Percentiles rank a stretch among this genome's conserved stretches.
Conservation (phyloP, 2,797 vertebrate genomes). For the Sebastes oblongus region DNA sequence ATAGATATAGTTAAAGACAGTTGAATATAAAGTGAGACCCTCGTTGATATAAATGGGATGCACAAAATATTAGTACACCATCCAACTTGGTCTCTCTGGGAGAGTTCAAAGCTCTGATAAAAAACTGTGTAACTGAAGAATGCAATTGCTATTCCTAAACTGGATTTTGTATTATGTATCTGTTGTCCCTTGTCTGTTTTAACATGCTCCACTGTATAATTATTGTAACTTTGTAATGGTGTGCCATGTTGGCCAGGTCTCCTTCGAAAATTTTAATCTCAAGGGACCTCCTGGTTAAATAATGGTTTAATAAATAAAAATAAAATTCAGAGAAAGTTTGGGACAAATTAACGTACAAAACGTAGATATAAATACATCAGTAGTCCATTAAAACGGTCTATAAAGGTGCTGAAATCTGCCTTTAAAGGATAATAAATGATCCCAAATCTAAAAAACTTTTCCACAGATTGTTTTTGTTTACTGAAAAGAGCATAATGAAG, state of each 20-base stretch:
- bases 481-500: neutral
- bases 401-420: neutral
- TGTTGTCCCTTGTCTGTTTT: too few species aligned
- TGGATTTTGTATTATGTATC: too few species aligned
- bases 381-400: neutral
- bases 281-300: too few species aligned
- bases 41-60: neutral
- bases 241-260: too few species aligned
- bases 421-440: neutral
- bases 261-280: too few species aligned
- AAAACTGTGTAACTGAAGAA: too few species aligned
- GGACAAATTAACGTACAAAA: neutral
- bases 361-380: neutral
- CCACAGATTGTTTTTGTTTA: neutral
- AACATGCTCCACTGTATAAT: too few species aligned
- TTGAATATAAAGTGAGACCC: neutral
- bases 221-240: too few species aligned
- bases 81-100: neutral
- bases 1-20: neutral
- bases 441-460: neutral
- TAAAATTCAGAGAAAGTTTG: neutral
- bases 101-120: too few species aligned
- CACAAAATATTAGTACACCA: neutral
- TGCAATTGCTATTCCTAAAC: too few species aligned
- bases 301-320: too few species aligned